Evolutionary conservation across 2,888 invertebrate species (phyloP).

Genomic region (Aleiodes alternator): DNA sequence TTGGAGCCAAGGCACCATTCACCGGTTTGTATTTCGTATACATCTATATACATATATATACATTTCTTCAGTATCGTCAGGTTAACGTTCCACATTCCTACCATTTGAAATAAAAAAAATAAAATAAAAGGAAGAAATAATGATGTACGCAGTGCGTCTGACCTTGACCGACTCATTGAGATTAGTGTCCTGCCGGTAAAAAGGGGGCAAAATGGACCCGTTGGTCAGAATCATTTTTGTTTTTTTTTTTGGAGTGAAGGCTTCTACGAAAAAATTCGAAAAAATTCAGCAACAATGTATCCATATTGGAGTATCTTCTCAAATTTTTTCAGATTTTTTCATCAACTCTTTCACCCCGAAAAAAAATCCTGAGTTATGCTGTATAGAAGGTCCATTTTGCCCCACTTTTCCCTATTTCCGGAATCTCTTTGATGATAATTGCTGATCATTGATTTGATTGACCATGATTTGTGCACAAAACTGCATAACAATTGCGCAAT

Average conservation of each 20-base stretch:
- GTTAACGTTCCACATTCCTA: constrained; percentile 60
- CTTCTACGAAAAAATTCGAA: no score
- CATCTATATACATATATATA: constrained; percentile 16
- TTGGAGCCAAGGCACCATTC: constrained; percentile 51
- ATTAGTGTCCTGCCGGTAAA: neutral
- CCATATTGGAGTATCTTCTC: no score
- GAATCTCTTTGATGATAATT: constrained; percentile 15
- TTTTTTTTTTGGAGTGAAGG: no score
- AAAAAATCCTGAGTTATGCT: no score
- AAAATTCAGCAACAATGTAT: no score
- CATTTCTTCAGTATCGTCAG: constrained; percentile 41
- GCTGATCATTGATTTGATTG: neutral
- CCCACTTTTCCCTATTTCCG: constrained; percentile 46
- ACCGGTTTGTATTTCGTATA: constrained; percentile 47
- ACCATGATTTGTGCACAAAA: no score
- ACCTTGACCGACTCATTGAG: constrained; percentile 63
- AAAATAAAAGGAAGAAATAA: constrained; percentile 17
- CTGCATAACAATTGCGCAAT: no score
- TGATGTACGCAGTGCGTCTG: constrained; percentile 45
- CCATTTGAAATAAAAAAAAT: neutral
- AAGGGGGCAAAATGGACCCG: no score
- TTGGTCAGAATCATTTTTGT: no score
- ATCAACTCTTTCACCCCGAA: no score
- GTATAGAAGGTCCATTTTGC: no score
- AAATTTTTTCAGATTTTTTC: no score